A percentile compares a stretch with the other conserved stretches of the same genome.
Evolutionary conservation across 1,140 invertebrate genomes (phyloP).

Genomic region (Rhopalosiphum maidis): DNA sequence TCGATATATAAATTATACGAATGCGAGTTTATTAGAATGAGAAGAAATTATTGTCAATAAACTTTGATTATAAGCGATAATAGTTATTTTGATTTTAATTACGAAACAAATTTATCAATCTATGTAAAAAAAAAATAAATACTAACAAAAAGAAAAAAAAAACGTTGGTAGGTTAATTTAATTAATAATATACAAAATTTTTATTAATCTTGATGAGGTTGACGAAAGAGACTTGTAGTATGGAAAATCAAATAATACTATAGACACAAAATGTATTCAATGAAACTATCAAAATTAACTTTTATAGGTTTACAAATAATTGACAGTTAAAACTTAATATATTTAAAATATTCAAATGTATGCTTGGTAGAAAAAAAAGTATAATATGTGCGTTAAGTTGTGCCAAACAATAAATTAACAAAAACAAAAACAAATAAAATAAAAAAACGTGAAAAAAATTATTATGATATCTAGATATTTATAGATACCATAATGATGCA

Average conservation of each 20-base stretch:
- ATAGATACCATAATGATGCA: neutral
- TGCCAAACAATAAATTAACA: neutral
- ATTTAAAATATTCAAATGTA: slow-evolving; percentile 5
- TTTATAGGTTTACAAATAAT: neutral
- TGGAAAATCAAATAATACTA: neutral
- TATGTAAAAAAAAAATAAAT: neutral
- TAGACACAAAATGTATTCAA: neutral
- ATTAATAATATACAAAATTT: neutral
- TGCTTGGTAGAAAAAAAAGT: neutral
- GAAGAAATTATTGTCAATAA: neutral
- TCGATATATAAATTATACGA: neutral
- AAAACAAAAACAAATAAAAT: neutral
- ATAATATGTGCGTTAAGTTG: neutral
- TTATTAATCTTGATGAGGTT: neutral
- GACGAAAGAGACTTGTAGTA: neutral
- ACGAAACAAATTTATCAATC: neutral
- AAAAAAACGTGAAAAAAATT: neutral
- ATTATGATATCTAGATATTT: neutral
- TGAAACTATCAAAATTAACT: neutral
- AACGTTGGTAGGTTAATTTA: neutral
- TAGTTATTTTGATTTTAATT: neutral
- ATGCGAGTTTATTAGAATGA: neutral
- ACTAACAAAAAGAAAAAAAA: neutral
- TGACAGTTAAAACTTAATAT: neutral
- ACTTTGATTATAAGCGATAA: neutral